phyloP scores from a whole-genome alignment of 1,140 invertebrate species.

The Eubasilissa regina region DNA sequence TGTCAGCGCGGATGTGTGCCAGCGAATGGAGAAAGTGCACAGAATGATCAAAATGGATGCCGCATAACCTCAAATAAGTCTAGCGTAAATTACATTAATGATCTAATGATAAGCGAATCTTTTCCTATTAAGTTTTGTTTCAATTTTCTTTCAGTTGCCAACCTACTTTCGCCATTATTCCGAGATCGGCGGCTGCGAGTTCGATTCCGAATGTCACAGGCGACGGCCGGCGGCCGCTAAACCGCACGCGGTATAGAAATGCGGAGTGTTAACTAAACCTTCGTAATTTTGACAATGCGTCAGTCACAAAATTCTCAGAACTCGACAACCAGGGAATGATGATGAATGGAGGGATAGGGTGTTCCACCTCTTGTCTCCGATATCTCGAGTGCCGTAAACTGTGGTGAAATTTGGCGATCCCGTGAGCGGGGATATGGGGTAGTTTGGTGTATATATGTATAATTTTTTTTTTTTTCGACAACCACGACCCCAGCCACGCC shows the following conservation, averaged over 20 bases:
- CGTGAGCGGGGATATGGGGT: no score
- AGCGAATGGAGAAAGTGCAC: conserved; percentile 52
- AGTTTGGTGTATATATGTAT: no score
- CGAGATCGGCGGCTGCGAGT: neutral
- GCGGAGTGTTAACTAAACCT: neutral
- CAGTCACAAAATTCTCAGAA: no score
- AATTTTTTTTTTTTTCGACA: no score
- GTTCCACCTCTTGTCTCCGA: no score
- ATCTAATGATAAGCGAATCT: conserved; percentile 36
- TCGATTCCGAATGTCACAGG: conserved; percentile 33
- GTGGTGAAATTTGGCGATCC: no score
- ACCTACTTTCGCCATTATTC: conserved; percentile 49
- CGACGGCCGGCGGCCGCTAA: neutral
- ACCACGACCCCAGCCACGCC: no score
- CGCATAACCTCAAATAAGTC: conserved; percentile 55
- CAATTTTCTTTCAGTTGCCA: conserved; percentile 36
- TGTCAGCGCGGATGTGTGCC: neutral
- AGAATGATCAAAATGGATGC: conserved; percentile 40
- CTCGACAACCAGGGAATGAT: no score
- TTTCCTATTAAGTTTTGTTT: conserved; percentile 22
- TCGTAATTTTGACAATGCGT: no score
- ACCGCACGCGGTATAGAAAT: conserved; percentile 29
- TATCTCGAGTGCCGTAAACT: no score
- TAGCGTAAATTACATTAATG: conserved; percentile 53
- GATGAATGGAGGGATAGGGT: no score